A percentile compares a stretch with the other conserved stretches of the same genome.
Evolutionary conservation across 1,140 invertebrate genomes (phyloP).

Genomic region (Zaprionus vittiger): DNA sequence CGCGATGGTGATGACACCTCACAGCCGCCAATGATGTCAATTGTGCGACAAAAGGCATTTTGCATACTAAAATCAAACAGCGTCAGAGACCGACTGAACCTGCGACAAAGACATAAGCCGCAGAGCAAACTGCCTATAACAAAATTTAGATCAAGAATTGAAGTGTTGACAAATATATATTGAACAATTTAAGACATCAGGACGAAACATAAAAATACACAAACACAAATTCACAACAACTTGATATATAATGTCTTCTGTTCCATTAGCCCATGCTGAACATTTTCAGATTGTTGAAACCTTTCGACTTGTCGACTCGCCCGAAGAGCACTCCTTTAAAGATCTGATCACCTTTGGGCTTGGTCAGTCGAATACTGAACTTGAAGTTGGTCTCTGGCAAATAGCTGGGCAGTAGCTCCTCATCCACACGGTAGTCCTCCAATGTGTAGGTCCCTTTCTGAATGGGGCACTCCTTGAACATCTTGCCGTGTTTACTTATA

Average conservation of each 20-base stretch:
- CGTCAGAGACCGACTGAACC: conserved; percentile 16
- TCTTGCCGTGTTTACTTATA: conserved; percentile 54
- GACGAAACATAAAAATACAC: conserved; percentile 21
- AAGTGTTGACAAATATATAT: conserved; percentile 41
- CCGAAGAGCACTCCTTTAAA: conserved; percentile 56
- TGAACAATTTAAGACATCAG: conserved; percentile 28
- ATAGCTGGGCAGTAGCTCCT: conserved; percentile 74
- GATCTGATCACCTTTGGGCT: conserved; percentile 39
- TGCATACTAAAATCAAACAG: conserved; percentile 70
- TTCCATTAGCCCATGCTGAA: conserved; percentile 67
- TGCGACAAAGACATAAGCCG: neutral
- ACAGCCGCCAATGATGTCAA: conserved; percentile 72
- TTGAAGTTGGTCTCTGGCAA: conserved; percentile 71
- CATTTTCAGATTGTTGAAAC: conserved; percentile 79
- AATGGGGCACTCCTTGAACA: conserved; percentile 72
- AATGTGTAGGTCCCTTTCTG: conserved; percentile 57
- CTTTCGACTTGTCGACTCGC: conserved; percentile 77
- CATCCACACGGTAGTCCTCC: conserved; percentile 64
- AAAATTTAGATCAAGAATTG: conserved; percentile 29
- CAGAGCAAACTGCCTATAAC: conserved; percentile 30
- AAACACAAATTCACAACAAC: conserved; percentile 4
- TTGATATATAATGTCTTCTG: neutral
- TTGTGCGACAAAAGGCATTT: conserved; percentile 71
- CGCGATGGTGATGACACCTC: conserved; percentile 46
- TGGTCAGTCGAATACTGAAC: conserved; percentile 32